A percentile compares a stretch with the other conserved stretches of the same genome.
phyloP scores from a whole-genome alignment of 2,113 vertebrate genomes.

The Bagarius yarrelli region DNA sequence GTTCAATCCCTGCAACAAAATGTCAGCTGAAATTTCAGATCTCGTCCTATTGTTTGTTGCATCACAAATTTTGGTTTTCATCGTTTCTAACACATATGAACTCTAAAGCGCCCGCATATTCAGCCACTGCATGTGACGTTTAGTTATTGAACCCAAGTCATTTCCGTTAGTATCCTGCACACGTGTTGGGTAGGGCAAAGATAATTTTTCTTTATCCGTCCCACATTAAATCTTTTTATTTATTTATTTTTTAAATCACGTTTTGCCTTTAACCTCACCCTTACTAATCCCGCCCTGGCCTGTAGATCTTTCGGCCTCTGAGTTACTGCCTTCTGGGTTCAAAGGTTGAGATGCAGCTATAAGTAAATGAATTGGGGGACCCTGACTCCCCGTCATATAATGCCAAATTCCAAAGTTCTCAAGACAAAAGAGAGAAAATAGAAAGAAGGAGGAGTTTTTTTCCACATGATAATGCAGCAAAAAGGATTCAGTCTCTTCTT shows the following conservation, averaged over 20 bases:
- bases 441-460: slow-evolving; percentile 37
- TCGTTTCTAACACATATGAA: neutral
- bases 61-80: neutral
- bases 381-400: neutral
- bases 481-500: slow-evolving; percentile 41
- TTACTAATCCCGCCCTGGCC: slow-evolving; percentile 32
- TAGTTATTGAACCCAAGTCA: neutral
- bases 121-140: neutral
- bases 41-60: neutral
- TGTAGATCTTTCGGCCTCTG: slow-evolving; percentile 47
- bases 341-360: slow-evolving; percentile 54
- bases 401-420: slow-evolving; percentile 46
- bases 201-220: no score
- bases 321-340: slow-evolving; percentile 43
- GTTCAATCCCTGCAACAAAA: neutral
- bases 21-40: neutral
- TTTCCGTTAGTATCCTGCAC: neutral
- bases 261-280: slow-evolving; percentile 42
- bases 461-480: slow-evolving; percentile 54
- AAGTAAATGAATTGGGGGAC: slow-evolving; percentile 33
- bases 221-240: no score
- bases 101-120: neutral
- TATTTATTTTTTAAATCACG: slow-evolving; percentile 12
- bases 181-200: no score
- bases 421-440: slow-evolving; percentile 45